Base-by-base conservation (phyloP, 2,797 vertebrate genomes). In the Cephalopachus bancanus region DNA sequence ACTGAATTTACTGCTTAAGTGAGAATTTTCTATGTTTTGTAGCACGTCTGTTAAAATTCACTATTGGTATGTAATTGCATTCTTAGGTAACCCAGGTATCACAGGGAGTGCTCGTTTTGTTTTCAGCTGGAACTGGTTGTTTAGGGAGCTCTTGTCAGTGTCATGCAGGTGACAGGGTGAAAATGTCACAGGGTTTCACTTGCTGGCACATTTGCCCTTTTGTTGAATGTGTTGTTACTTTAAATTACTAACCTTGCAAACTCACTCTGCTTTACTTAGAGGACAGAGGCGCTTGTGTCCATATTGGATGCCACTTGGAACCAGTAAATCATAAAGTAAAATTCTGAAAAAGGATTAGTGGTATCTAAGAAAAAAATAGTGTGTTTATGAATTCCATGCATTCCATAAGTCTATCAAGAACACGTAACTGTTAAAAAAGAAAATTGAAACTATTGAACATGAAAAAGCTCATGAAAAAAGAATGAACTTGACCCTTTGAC, bases 381-480 rank as follows among this genome's bases (percentile, higher is more conserved):
- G 19, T 76, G 24, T 79, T 90, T 80, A 30, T 64, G 79, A 87
- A 59, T 71, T 80, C 86, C 64, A 69, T 24, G 22, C 49, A 1
- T 86, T 33, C 19, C 26, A 7, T 22, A 72, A 53, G n/a, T 19
- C 51, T 57, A 1, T 67, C 53, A 12, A 24, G 51, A 37, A 28
- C 5, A 17, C 2, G 6, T 24, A 49, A 72, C 72, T 26, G 1
- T 75, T 51, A n/a, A 16, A 69, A 86, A n/a, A 19, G 75, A 15
- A 83, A 74, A 30, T 59, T 81, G n/a, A 53, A 79, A 49, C 37
- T 14, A 67, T 16, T 55, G 26, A 49, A 5, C 19, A 60, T 94
- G 69, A 96, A 95, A 95, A 49, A 8, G 83, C 75, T 85, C 67
- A 81, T 78, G 51, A 71, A 19, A 88, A 76, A 37, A 65, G 59